Evolutionary conservation across 2,113 vertebrate genomes (phyloP), one percentile per base, ranked within the genome.

Genomic region (Athene cunicularia): DNA sequence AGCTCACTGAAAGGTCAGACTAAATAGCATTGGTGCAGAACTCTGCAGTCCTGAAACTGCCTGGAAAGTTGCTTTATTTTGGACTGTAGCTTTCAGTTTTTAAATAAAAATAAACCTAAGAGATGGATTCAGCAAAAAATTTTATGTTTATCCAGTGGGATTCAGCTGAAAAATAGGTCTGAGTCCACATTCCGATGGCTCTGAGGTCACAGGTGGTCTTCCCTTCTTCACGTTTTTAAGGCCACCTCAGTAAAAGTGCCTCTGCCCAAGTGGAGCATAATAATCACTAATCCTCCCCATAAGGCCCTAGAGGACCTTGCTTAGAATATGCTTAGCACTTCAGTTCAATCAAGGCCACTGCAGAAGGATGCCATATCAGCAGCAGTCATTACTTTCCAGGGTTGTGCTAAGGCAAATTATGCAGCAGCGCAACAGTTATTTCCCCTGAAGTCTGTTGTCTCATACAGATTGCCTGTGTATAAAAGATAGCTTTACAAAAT

Each of bases 141-240:
- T 66, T 41, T 66, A 2, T n/a, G 13, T 26, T 49, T 72, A 20
- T 27, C 39, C 80, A 17, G 2, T 5, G 9, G 3, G 22, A 27
- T 8, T 12, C 15, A 10, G 6, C 19, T 10, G 12, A 79, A 82
- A 80, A 86, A 12, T 1, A 55, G 7, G 4, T 27, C 7, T 50
- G 22, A 35, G 1, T 5, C 2, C 13, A 27, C 3, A 1, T 66
- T 55, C 13, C 55, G 14, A 14, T 37, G 24, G 3, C 9, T 81
- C 59, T 62, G 41, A 91, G 60, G 6, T 53, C 30, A 47, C 4
- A 11, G 13, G 4, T 50, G 21, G 7, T 55, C 12, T 79, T 2
- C 5, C 8, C 4, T 59, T 21, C 37, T 18, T 3, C 5, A 3
- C 6, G 5, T 19, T 91, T 93, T 60, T 70, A 68, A 80, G 39